Percentiles rank a stretch among this genome's conserved stretches.
These are phyloP conservation scores for Oligia strigilis DNA, from an alignment of 2,888 invertebrate species.

Conservation along the genomic window DNA sequence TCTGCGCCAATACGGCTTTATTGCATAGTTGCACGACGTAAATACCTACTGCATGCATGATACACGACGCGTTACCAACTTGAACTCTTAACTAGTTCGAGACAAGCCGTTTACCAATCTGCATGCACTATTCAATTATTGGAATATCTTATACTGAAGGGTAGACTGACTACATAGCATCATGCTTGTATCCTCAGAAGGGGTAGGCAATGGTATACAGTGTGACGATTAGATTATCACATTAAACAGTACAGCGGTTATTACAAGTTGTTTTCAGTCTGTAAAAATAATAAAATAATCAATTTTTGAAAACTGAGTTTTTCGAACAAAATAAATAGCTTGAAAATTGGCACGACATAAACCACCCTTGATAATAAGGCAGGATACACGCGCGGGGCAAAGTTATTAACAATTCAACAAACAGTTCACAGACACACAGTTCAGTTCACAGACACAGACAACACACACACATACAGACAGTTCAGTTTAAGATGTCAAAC, in stretches of 20 bases:
- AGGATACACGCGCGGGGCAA: neutral
- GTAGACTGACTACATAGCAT: neutral
- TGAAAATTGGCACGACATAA: neutral
- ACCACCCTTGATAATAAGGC: neutral
- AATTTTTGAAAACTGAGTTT: too few species aligned
- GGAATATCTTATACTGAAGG: neutral
- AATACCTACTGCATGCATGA: constrained; percentile 4
- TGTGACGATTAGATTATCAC: too few species aligned
- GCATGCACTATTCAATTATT: neutral
- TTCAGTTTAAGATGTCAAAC: neutral
- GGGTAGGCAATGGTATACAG: neutral
- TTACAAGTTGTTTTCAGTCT: too few species aligned
- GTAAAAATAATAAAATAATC: too few species aligned
- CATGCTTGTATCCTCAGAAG: neutral
- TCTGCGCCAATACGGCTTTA: constrained; percentile 22
- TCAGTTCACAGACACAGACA: too few species aligned
- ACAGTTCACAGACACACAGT: too few species aligned
- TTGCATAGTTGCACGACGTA: constrained; percentile 32
- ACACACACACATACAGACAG: too few species aligned
- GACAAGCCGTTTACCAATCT: constrained; percentile 4
- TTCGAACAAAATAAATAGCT: too few species aligned
- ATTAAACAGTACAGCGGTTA: too few species aligned
- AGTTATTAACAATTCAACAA: neutral
- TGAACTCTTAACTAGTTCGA: constrained; percentile 14
- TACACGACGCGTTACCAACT: neutral